These are phyloP conservation scores for Ceraclea dissimilis DNA, from an alignment of 2,888 invertebrate species.

Conservation along the genomic window DNA sequence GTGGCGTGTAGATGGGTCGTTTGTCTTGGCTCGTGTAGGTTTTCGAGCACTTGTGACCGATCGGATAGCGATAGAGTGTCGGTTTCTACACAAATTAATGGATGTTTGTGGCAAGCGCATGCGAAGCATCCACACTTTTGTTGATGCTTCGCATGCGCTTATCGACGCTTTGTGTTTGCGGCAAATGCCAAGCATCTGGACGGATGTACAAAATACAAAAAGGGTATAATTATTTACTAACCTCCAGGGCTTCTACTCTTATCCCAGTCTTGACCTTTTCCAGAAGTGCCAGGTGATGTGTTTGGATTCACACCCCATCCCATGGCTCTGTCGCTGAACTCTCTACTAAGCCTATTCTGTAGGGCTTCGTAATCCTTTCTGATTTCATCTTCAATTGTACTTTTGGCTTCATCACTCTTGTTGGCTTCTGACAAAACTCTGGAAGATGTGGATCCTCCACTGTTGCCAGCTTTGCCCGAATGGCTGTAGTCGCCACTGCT, in stretches of 20 bases:
- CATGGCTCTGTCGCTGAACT: slow-evolving; percentile 62
- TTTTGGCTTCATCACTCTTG: slow-evolving; percentile 38
- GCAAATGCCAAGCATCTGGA: too few relatives aligned
- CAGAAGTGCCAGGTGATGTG: slow-evolving; percentile 1
- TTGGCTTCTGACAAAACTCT: slow-evolving; percentile 28
- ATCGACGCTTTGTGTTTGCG: too few relatives aligned
- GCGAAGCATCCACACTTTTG: too few relatives aligned
- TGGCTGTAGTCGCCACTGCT: slow-evolving; percentile 37
- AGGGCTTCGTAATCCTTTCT: slow-evolving; percentile 63
- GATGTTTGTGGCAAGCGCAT: too few relatives aligned
- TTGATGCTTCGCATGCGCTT: too few relatives aligned
- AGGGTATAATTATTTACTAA: too few relatives aligned
- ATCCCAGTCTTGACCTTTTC: slow-evolving; percentile 11
- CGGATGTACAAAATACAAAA: too few relatives aligned
- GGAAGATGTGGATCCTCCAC: slow-evolving; percentile 28
- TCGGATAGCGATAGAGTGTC: too few relatives aligned
- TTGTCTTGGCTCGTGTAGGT: too few relatives aligned
- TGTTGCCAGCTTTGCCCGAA: slow-evolving; percentile 30
- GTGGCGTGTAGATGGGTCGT: too few relatives aligned
- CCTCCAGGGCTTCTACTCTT: slow-evolving; percentile 6
- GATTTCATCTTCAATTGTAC: slow-evolving; percentile 59
- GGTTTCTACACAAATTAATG: too few relatives aligned
- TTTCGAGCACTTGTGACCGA: too few relatives aligned
- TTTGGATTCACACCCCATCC: slow-evolving; percentile 5
- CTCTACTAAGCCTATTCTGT: slow-evolving; percentile 64